phyloP scores from a whole-genome alignment of 2,888 invertebrate species.

The Microplitis deprimator region DNA sequence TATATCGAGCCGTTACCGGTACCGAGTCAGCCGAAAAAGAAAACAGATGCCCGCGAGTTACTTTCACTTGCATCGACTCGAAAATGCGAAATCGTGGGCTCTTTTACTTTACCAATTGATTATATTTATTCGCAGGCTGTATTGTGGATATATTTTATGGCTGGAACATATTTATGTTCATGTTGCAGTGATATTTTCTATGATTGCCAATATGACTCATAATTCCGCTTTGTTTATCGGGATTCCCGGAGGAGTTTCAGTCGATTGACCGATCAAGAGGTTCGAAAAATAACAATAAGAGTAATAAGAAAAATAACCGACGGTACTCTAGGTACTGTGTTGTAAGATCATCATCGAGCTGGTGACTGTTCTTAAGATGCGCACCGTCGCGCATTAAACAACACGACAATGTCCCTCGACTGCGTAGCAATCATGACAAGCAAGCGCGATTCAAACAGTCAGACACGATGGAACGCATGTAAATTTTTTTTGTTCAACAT shows the following conservation, averaged over 20 bases:
- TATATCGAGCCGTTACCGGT: not conserved
- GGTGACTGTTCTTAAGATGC: conserved; percentile 60
- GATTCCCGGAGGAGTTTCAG: too few relatives aligned
- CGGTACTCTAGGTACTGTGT: conserved; percentile 36
- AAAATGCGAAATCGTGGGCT: conserved; percentile 44
- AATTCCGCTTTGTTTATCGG: too few relatives aligned
- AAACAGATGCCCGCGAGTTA: conserved; percentile 50
- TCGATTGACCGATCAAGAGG: too few relatives aligned
- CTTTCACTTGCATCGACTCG: conserved; percentile 50
- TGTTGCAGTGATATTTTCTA: too few relatives aligned
- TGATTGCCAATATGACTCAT: too few relatives aligned
- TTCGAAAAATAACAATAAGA: not conserved
- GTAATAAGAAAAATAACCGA: conserved; percentile 15
- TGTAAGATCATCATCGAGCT: conserved; percentile 41
- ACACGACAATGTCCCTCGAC: conserved; percentile 52
- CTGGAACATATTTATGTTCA: not conserved
- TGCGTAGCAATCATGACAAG: conserved; percentile 67
- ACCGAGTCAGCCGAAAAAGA: conserved; percentile 39
- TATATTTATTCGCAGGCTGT: conserved; percentile 18
- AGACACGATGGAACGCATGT: conserved; percentile 68
- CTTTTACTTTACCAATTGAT: conserved; percentile 38
- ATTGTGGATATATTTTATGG: conserved; percentile 1
- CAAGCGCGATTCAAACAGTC: conserved; percentile 55
- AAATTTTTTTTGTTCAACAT: conserved; percentile 61
- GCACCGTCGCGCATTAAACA: conserved; percentile 65